Evolutionary conservation across 2,888 invertebrate species (phyloP), one percentile per base, ranked within the genome.

Genomic region (Protophormia terraenovae): DNA sequence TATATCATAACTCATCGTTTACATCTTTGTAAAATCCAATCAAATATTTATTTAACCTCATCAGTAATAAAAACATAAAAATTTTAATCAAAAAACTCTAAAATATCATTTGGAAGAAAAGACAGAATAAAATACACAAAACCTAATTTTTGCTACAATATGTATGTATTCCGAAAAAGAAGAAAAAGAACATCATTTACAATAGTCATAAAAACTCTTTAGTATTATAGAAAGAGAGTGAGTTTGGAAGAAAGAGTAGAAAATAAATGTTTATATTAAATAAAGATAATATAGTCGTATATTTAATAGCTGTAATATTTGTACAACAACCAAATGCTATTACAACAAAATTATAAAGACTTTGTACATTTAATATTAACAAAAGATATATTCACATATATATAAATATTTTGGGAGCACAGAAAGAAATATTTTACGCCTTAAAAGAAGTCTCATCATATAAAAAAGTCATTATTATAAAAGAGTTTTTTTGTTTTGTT

Each of bases 21-120:
- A 6, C n/a, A 38, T 3, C n/a, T n/a, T n/a, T 35, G 3, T 5
- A 4, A 60, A 58, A 69, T 22, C 47, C 29, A 67, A 76, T 75
- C 24, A 76, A 80, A 83, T 71, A 45, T 81, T 62, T 78, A 73
- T 73, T 55, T 69, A 58, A 55, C n/a, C 77, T 82, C 78, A 75
- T 82, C 77, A 82, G 84, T 78, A 64, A 85, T 82, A 85, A 85
- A 85, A 32, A 7, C 69, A 75, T 85, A 85, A 84, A 85, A 69
- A 71, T 71, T 85, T 85, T 78, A 73, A 81, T 81, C 77, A 75
- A 81, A 66, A 55, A 69, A 41, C n/a, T 71, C 16, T 60, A 19
- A 62, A 67, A 29, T 69, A 82, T 27, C 53, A 29, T 45, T 29
- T 12, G 38, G 16, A 27, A 38, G 16, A 2, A 53, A n/a, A 32